Conservation (phyloP, 1,140 invertebrate genomes). For the Zaprionus inermis region DNA sequence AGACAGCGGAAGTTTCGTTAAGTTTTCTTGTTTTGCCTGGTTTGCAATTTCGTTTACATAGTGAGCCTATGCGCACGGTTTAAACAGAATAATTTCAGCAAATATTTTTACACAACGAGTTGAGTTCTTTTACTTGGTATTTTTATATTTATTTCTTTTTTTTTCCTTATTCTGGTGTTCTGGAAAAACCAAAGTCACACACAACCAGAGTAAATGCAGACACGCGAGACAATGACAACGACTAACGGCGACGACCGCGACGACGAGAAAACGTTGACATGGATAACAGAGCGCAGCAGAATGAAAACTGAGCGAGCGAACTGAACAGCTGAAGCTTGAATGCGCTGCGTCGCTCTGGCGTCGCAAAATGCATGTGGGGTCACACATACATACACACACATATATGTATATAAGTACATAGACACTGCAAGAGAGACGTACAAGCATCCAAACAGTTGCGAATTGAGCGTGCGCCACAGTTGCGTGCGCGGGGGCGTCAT, state of each 20-base stretch:
- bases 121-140: conserved; percentile 15
- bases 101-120: conserved; percentile 48
- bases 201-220: conserved; percentile 69
- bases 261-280: conserved; percentile 59
- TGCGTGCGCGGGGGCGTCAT: conserved; percentile 51
- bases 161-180: conserved; percentile 29
- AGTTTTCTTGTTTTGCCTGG: conserved; percentile 7
- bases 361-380: conserved; percentile 52
- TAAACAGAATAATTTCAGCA: background rate
- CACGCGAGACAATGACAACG: conserved; percentile 52
- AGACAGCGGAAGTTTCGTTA: conserved; percentile 19
- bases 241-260: conserved; percentile 31
- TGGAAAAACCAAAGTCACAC: conserved; percentile 53
- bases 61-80: conserved; percentile 15
- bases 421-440: conserved; percentile 19
- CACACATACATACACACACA: conserved; percentile 29
- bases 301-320: conserved; percentile 55
- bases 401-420: background rate
- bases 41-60: conserved; percentile 16
- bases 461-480: conserved; percentile 21
- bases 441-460: conserved; percentile 5
- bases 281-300: conserved; percentile 72
- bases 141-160: conserved; percentile 12
- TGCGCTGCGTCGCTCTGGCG: conserved; percentile 36
- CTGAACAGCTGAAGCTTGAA: conserved; percentile 52